Evolutionary conservation across 2,113 vertebrate genomes (phyloP).

Genomic region (Chionomys nivalis): DNA sequence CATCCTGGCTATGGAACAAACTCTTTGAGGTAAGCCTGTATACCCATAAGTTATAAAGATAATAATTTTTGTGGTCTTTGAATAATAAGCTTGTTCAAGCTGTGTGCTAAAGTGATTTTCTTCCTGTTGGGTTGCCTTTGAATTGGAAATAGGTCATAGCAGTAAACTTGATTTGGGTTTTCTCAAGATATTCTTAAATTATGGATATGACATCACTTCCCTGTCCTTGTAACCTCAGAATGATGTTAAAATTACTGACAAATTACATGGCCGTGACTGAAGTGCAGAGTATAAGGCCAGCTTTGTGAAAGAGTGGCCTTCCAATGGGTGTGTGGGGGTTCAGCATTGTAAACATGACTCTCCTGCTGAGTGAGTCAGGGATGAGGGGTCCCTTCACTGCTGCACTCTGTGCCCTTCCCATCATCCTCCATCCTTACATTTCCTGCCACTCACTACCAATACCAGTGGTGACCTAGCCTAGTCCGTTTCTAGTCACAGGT

Average conservation of each 20-base stretch:
- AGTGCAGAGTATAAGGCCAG: neutral
- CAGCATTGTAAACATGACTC: neutral
- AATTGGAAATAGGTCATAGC: neutral
- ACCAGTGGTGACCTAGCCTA: neutral
- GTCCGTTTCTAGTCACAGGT: neutral
- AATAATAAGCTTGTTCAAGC: neutral
- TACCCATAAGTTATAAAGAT: neutral
- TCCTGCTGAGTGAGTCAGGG: too few relatives aligned
- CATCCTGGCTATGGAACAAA: slow-evolving; percentile 94
- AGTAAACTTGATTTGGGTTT: neutral
- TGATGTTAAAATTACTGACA: neutral
- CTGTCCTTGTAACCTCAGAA: neutral
- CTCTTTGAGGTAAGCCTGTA: slow-evolving; percentile 85
- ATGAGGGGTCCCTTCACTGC: neutral
- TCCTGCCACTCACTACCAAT: neutral
- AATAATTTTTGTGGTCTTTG: neutral
- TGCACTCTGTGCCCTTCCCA: neutral
- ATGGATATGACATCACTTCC: neutral
- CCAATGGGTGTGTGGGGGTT: neutral
- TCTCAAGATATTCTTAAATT: neutral
- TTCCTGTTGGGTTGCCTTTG: slow-evolving; percentile 1
- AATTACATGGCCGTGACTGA: neutral
- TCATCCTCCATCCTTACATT: fast-evolving
- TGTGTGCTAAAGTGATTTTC: neutral
- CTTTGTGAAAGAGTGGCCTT: neutral